phyloP scores from a whole-genome alignment of 2,113 vertebrate species.

The Mus musculus region DNA sequence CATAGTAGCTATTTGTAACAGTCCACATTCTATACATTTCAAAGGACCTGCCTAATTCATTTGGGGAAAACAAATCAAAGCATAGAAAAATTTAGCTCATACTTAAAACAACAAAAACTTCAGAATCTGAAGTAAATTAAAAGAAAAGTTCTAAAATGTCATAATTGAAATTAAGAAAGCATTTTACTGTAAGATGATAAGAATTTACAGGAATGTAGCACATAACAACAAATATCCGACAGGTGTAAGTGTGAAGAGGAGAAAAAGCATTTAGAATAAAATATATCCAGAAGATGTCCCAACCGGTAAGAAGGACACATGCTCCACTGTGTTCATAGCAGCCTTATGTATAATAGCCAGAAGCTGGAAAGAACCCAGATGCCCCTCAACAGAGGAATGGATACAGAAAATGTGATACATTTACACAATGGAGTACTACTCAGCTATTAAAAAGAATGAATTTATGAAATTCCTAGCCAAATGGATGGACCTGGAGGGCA shows the following conservation, averaged over 20 bases:
- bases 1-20: not conserved
- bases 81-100: not conserved
- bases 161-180: not conserved
- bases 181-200: not conserved
- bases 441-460: too few relatives aligned
- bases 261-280: not conserved
- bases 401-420: too few relatives aligned
- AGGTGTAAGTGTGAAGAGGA: not conserved
- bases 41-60: not conserved
- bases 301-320: too few relatives aligned
- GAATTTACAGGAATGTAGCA: too few relatives aligned
- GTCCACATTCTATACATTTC: not conserved
- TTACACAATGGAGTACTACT: too few relatives aligned
- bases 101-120: not conserved
- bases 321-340: too few relatives aligned
- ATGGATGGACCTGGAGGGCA: too few relatives aligned
- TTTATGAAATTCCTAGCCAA: too few relatives aligned
- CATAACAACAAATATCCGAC: not conserved
- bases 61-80: not conserved
- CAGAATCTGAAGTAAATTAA: not conserved
- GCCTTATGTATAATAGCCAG: too few relatives aligned
- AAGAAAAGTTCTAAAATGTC: not conserved
- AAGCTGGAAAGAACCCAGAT: too few relatives aligned
- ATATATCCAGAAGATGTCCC: not conserved
- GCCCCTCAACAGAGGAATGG: too few relatives aligned